phyloP scores from a whole-genome alignment of 2,797 vertebrate species.

The Mus minutoides region DNA sequence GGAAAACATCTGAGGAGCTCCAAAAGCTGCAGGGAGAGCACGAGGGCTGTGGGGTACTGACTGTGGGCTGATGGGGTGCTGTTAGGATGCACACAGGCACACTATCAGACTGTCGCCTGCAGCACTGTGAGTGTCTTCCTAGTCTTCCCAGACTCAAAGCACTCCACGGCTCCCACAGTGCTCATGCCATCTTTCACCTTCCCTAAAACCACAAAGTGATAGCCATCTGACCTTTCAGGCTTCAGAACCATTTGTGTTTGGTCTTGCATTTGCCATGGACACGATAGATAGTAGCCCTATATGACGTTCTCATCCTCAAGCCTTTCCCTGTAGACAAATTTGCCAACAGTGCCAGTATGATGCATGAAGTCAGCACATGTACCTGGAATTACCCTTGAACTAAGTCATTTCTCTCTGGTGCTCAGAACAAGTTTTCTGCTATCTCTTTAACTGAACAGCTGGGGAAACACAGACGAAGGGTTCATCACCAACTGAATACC shows the following conservation, averaged over 20 bases:
- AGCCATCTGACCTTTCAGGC: not conserved
- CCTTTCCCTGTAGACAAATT: not conserved
- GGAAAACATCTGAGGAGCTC: not conserved
- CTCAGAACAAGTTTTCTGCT: not conserved
- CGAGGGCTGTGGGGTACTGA: not conserved
- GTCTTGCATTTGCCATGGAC: not conserved
- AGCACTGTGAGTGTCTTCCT: not conserved
- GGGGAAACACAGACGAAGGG: not conserved
- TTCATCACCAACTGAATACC: not conserved
- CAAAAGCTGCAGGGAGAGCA: not conserved
- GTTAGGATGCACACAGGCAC: not conserved
- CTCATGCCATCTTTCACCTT: not conserved
- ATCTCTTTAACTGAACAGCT: not conserved
- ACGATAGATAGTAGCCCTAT: not conserved
- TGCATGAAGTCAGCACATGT: not conserved
- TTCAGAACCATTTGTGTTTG: not conserved
- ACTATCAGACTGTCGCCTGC: not conserved
- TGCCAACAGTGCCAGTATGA: not conserved
- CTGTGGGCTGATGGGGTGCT: not conserved
- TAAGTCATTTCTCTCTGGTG: not conserved
- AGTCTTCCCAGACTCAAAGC: not conserved
- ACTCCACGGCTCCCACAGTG: not conserved
- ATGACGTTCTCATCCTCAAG: not conserved
- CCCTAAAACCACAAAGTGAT: not conserved
- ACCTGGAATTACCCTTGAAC: not conserved